These are phyloP conservation scores for Pangasius mekongensis DNA, from an alignment of 2,797 vertebrate species.

Conservation along the genomic window DNA sequence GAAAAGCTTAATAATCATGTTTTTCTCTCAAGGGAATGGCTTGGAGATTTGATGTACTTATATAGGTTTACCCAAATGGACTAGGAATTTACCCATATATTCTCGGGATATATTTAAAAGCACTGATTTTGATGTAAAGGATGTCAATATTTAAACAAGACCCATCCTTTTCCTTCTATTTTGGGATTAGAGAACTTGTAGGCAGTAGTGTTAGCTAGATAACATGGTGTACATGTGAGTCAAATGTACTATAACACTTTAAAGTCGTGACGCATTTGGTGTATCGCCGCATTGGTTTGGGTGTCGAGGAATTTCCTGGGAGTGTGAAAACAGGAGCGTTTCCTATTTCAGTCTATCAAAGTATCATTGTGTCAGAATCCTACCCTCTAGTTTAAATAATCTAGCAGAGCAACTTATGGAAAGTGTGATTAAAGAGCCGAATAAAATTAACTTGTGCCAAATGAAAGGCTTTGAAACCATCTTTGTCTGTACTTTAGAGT, in stretches of 20 bases:
- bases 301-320: not conserved
- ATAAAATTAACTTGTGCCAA: slow-evolving; percentile 4
- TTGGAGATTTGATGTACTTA: not conserved
- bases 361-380: slow-evolving; percentile 9
- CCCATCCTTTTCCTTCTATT: not conserved
- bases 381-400: slow-evolving; percentile 28
- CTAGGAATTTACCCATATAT: not conserved
- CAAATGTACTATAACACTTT: not conserved
- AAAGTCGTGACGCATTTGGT: not conserved
- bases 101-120: not conserved
- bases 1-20: slow-evolving; percentile 22
- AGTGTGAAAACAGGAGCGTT: not conserved
- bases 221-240: not conserved
- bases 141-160: not conserved
- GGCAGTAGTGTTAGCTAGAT: not conserved
- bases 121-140: not conserved
- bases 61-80: slow-evolving; percentile 13
- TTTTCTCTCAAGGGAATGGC: slow-evolving; percentile 16
- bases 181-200: not conserved
- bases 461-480: slow-evolving; percentile 31
- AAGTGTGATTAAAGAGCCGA: slow-evolving; percentile 43
- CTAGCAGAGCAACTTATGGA: slow-evolving; percentile 9
- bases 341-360: slow-evolving; percentile 21
- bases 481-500: slow-evolving; percentile 40
- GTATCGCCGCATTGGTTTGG: not conserved